Base-by-base conservation (phyloP, 2,888 invertebrate species). In the Amblyjoppa fuscipennis region DNA sequence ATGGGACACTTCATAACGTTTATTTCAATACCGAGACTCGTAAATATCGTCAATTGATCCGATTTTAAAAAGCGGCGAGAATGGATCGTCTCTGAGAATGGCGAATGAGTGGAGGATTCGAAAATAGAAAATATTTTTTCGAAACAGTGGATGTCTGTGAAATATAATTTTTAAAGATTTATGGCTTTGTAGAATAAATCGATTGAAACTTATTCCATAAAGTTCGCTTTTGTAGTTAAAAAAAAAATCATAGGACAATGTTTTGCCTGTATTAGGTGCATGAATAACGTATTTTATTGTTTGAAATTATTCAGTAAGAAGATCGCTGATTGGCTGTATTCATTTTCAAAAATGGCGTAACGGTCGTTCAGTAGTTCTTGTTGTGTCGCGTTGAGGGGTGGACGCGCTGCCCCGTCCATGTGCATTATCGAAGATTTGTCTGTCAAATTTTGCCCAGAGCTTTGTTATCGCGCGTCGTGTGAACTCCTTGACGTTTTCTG, bases 1-100 rank as follows among this genome's bases (percentile, higher is more conserved):
- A 64, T 31, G 31, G 31, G 64, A 64, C 64, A 64, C 64, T 64
- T 64, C 64, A 64, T 64, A 64, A 64, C 31, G 28, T 64, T 64
- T 64, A 34, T 64, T 64, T 34, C 31, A 64, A 64, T 64, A 64
- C 59, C 28, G 28, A 34, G 64, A 16, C 64, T 28, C 31, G 64
- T 64, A 64, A 64, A 64, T 64, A 64, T 16, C 13, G 34, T n/a
- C 13, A 34, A 64, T 64, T 64, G 64, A 64, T 34, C 16, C 34
- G 64, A 64, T 64, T 64, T 64, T 16, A 49, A 49, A 49, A 49
- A 49, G 45, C 16, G 45, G 13, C 13, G 45, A 16, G 45, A 16
- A 49, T 3, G 4, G 4, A 49, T 49, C 45, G 45, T 4, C 16
- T 16, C 45, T 16, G 45, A 49, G 13, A 49, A 49, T 49, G 45